Conservation (phyloP, 2,113 vertebrate species). For the Paradoxurus hermaphroditus region DNA sequence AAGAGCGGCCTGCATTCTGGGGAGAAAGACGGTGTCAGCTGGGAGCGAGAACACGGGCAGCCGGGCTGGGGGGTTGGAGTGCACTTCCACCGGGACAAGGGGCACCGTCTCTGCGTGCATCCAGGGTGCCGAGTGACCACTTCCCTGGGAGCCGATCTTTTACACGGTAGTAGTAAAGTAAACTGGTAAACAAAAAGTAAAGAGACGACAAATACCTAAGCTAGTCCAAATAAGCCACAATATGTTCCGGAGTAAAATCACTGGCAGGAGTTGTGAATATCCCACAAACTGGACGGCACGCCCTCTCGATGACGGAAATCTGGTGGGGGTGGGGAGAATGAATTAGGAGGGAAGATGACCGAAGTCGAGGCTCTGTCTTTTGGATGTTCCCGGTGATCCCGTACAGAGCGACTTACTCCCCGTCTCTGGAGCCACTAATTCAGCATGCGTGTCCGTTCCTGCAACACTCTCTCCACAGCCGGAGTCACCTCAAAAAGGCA, state of each 20-base stretch:
- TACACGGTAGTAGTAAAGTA: not conserved
- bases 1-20: slow-evolving; percentile 1
- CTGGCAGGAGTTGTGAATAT: not conserved
- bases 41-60: not conserved
- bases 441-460: not conserved
- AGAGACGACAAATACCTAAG: not conserved
- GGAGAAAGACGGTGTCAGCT: not conserved
- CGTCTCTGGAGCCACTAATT: not conserved
- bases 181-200: not conserved
- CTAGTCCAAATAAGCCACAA: not conserved
- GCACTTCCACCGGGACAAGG: not conserved
- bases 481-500: not conserved
- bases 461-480: not conserved
- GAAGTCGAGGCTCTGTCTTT: not conserved
- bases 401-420: not conserved
- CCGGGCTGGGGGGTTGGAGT: not conserved
- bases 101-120: not conserved
- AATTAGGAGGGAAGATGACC: not conserved
- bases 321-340: no score
- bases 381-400: not conserved
- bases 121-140: rapidly evolving
- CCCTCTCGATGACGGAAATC: not conserved
- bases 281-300: not conserved
- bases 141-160: not conserved
- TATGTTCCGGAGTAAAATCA: not conserved